Percentiles rank a stretch among this genome's conserved stretches.
Evolutionary conservation across 2,113 vertebrate species (phyloP).

Genomic region (Pomatostomus ruficeps): DNA sequence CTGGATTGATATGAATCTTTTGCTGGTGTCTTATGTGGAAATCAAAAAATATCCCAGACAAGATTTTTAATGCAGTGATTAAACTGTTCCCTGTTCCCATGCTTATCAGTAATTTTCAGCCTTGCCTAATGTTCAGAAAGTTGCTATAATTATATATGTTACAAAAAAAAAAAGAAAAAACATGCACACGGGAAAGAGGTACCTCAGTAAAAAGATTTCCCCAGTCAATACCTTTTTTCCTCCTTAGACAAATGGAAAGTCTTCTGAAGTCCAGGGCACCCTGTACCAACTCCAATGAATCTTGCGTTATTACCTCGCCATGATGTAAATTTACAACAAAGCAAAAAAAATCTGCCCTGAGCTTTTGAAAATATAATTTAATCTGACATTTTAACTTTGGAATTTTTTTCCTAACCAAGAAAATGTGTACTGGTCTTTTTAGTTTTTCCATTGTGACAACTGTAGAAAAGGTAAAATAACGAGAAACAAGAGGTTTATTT

Average conservation of each 20-base stretch:
- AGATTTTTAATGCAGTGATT: background rate
- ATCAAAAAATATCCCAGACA: background rate
- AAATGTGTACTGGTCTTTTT: background rate
- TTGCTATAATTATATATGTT: background rate
- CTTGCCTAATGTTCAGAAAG: background rate
- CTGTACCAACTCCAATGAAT: background rate
- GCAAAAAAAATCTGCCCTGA: background rate
- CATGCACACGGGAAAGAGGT: accelerated
- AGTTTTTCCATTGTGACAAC: background rate
- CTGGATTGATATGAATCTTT: background rate
- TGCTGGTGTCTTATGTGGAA: background rate
- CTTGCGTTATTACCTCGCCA: background rate
- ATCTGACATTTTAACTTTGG: background rate
- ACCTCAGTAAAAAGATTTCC: background rate
- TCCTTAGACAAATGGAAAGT: background rate
- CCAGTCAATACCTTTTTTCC: background rate
- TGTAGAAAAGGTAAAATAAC: background rate
- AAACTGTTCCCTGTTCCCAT: background rate
- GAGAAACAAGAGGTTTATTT: background rate
- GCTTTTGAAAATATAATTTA: background rate
- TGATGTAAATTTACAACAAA: background rate
- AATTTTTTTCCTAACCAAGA: background rate
- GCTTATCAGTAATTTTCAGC: background rate
- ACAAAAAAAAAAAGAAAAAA: background rate
- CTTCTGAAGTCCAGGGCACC: background rate